These are phyloP conservation scores for Prionchulus punctatus DNA, from an alignment of 2,888 invertebrate species.

Conservation along the genomic window DNA sequence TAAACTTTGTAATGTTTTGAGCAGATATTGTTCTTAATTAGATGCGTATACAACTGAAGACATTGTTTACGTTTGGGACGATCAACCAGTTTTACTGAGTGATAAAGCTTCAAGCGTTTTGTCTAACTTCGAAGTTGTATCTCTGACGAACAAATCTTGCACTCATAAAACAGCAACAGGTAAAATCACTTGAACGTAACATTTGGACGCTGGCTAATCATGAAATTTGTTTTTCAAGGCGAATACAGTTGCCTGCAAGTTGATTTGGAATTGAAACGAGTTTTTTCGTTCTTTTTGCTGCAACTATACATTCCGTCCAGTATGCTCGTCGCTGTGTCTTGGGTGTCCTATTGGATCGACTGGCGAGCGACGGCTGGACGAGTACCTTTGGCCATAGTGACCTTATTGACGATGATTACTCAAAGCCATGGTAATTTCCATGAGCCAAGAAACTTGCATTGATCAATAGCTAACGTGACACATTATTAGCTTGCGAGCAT, in stretches of 20 bases:
- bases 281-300: conserved; percentile 31
- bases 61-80: conserved; percentile 83
- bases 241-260: conserved; percentile 28
- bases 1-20: too few species aligned
- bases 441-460: too few species aligned
- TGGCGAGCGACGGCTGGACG: conserved; percentile 31
- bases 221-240: too few species aligned
- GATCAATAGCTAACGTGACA: too few species aligned
- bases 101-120: conserved; percentile 54
- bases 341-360: conserved; percentile 24
- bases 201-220: too few species aligned
- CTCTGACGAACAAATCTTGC: conserved; percentile 80
- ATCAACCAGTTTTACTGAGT: conserved; percentile 66
- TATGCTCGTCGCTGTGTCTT: conserved; percentile 12
- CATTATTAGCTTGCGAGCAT: too few species aligned
- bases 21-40: conserved; percentile 35
- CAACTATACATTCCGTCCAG: conserved; percentile 27
- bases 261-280: conserved; percentile 22
- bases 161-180: conserved; percentile 92
- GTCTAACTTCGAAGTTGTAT: conserved; percentile 78
- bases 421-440: conserved; percentile 24
- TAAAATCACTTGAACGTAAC: conserved; percentile 32
- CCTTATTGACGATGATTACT: conserved; percentile 31
- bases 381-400: conserved; percentile 30
- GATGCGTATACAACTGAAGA: conserved; percentile 96